Evolutionary conservation across 2,797 vertebrate genomes (phyloP).

Genomic region (Notolabrus celidotus): DNA sequence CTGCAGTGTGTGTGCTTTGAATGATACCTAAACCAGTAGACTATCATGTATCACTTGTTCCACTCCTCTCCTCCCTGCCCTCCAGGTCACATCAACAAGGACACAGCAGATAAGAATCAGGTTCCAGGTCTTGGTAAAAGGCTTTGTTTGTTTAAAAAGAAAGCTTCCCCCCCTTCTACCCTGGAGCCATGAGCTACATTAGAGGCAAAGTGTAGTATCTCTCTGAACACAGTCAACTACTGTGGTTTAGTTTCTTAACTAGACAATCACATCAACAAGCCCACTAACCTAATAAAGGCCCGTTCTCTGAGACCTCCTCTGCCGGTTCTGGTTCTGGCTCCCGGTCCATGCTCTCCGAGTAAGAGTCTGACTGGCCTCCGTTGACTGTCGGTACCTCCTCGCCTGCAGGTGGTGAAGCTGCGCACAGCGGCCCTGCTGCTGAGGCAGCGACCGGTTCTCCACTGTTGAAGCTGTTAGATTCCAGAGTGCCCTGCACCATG

Average conservation of each 20-base stretch:
- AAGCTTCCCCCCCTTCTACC: not conserved
- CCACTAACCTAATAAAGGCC: conserved; percentile 87
- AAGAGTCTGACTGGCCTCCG: conserved; percentile 90
- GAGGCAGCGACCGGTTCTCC: conserved; percentile 44
- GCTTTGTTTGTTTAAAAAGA: conserved; percentile 43
- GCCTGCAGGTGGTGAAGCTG: conserved; percentile 71
- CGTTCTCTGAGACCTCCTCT: conserved; percentile 94
- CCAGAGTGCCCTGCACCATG: conserved; percentile 81
- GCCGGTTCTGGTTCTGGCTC: conserved; percentile 90
- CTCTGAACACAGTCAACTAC: not conserved
- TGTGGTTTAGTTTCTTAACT: not conserved
- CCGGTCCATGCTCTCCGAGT: conserved; percentile 89
- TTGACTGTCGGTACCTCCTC: conserved; percentile 89
- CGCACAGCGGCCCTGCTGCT: conserved; percentile 67
- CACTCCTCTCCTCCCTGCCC: conserved; percentile 32
- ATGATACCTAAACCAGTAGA: conserved; percentile 31
- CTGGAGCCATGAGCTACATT: conserved; percentile 1
- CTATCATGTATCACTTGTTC: conserved; percentile 58
- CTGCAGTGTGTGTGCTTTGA: conserved; percentile 18
- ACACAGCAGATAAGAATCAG: conserved; percentile 37
- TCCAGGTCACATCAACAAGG: conserved; percentile 57
- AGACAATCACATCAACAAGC: not conserved
- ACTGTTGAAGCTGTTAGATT: conserved; percentile 76
- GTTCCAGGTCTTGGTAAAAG: conserved; percentile 52
- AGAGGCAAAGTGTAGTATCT: not conserved